Conservation (phyloP, 1,140 invertebrate genomes). For the Caenorhabditis briggsae region DNA sequence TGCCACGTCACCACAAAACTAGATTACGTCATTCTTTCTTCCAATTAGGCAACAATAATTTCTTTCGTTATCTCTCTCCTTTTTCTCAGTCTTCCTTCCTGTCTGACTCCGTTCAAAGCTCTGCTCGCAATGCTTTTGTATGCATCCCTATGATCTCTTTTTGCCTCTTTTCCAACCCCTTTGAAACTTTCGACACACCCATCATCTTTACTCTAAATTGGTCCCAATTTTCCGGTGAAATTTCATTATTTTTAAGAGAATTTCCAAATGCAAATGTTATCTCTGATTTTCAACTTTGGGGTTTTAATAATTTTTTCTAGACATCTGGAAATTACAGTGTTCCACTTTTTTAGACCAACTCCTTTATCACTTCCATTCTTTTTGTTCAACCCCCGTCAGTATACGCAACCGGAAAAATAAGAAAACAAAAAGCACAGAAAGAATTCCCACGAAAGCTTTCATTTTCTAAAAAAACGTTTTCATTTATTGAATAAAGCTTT, state of each 20-base stretch:
- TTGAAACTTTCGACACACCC: neutral
- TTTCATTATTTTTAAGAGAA: neutral
- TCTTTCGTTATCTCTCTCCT: neutral
- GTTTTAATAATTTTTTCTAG: neutral
- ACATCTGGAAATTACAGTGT: conserved; percentile 15
- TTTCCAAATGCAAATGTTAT: no score
- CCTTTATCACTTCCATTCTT: neutral
- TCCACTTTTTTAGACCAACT: neutral
- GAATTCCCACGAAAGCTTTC: conserved; percentile 33
- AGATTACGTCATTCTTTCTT: neutral
- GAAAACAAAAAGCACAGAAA: neutral
- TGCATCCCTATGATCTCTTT: conserved; percentile 39
- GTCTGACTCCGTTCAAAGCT: conserved; percentile 40
- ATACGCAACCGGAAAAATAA: neutral
- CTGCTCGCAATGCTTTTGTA: conserved; percentile 49
- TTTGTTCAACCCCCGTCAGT: neutral
- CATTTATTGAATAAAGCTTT: conserved; percentile 33
- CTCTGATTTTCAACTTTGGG: no score
- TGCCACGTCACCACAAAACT: conserved; percentile 49
- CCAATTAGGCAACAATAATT: conserved; percentile 7
- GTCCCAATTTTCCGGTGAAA: conserved; percentile 20
- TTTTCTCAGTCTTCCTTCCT: conserved; percentile 17
- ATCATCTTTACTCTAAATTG: neutral
- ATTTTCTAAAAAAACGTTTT: neutral
- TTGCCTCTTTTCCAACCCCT: neutral